These are phyloP conservation scores for Sclerodermus sp. DNA, from an alignment of 2,888 invertebrate species.

Conservation along the genomic window DNA sequence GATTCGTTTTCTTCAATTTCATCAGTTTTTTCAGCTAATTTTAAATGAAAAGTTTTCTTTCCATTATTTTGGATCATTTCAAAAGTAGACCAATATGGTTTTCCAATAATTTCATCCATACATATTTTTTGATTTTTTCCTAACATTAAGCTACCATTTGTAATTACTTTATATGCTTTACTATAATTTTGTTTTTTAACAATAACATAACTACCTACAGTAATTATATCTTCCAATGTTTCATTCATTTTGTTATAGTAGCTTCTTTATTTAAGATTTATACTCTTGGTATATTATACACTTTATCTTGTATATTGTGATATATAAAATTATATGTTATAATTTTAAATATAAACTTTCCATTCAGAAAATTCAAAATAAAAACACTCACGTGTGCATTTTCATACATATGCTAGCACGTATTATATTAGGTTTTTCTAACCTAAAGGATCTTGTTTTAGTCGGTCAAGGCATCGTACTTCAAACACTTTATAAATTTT, in stretches of 20 bases:
- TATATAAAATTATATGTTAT: not conserved
- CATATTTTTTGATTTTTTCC: slow-evolving; percentile 71
- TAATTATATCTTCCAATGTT: slow-evolving; percentile 58
- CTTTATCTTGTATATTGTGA: not conserved
- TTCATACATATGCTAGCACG: no score
- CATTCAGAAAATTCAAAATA: no score
- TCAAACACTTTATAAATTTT: no score
- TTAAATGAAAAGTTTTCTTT: slow-evolving; percentile 31
- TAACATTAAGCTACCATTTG: slow-evolving; percentile 66
- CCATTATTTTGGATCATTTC: slow-evolving; percentile 67
- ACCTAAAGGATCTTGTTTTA: no score
- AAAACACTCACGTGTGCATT: no score
- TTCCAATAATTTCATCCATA: slow-evolving; percentile 68
- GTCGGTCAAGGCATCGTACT: no score
- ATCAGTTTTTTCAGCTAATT: slow-evolving; percentile 61
- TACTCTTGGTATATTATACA: not conserved
- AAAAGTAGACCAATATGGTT: slow-evolving; percentile 74
- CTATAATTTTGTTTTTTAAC: slow-evolving; percentile 78
- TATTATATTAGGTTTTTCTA: no score
- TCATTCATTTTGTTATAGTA: slow-evolving; percentile 21
- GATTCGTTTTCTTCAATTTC: slow-evolving; percentile 63
- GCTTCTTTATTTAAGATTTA: no score
- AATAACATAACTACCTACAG: slow-evolving; percentile 72
- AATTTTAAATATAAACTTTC: no score
- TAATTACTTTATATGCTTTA: slow-evolving; percentile 73